Conservation (phyloP, 2,797 vertebrate species). For the Sebastes taczanowskii region DNA sequence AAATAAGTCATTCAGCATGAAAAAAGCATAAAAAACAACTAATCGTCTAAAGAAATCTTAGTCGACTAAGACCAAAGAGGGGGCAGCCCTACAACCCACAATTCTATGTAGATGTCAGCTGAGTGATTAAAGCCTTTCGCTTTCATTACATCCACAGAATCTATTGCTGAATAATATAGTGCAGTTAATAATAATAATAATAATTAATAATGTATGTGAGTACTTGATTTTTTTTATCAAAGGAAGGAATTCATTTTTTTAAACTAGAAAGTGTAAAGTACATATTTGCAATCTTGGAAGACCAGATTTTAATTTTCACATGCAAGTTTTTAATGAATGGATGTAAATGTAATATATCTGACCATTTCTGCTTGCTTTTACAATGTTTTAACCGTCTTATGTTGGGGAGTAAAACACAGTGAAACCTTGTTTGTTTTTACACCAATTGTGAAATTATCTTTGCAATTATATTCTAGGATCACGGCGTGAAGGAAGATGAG, state of each 20-base stretch:
- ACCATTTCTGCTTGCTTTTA: not conserved
- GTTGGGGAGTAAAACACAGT: not conserved
- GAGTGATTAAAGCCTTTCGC: not conserved
- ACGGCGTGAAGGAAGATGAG: constrained; percentile 96
- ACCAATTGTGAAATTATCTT: not conserved
- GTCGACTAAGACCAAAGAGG: no score
- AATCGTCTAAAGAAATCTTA: no score
- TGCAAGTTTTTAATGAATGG: not conserved
- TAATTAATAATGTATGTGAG: no score
- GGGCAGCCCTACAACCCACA: not conserved
- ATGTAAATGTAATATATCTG: not conserved
- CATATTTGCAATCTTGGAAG: not conserved
- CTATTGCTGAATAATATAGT: not conserved
- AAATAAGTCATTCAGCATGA: no score
- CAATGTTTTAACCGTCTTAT: not conserved
- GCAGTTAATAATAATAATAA: no score
- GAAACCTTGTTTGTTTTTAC: not conserved
- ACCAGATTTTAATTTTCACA: not conserved
- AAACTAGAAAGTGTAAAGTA: not conserved
- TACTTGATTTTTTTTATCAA: not conserved
- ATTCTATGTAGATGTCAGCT: not conserved
- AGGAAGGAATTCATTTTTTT: not conserved
- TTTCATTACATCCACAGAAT: not conserved
- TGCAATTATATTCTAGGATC: constrained; percentile 82
- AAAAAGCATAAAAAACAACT: no score